Conservation (phyloP, 92 coral and sea anemone genomes). For the Pocillopora grandis region DNA sequence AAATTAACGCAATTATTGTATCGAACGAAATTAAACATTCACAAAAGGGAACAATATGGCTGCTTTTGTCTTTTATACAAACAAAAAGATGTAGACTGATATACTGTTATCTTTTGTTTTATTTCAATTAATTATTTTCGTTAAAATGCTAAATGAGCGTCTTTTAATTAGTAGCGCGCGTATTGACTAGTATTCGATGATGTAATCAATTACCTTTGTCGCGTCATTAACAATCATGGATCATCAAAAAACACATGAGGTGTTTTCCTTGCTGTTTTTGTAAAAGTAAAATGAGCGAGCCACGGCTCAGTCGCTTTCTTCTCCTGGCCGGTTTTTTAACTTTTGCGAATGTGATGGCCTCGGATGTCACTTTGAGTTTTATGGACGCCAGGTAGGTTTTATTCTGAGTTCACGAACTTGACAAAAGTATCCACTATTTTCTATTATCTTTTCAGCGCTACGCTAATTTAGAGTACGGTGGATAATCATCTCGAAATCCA, state of each 20-base stretch:
- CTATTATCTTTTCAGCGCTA: too few species aligned
- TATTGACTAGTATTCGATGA: background rate
- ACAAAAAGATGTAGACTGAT: too few species aligned
- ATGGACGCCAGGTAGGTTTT: background rate
- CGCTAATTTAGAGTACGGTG: too few species aligned
- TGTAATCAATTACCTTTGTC: background rate
- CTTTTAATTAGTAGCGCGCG: constrained; percentile 3
- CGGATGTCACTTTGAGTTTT: constrained; percentile 1
- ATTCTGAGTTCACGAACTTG: background rate
- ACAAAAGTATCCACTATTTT: too few species aligned
- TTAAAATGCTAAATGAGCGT: too few species aligned
- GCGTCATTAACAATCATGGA: background rate
- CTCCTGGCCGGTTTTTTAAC: background rate
- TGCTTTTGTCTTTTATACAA: too few species aligned
- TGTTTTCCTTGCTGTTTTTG: background rate
- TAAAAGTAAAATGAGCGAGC: constrained; percentile 1
- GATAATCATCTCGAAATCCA: too few species aligned
- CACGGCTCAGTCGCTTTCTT: background rate
- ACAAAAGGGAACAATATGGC: too few species aligned
- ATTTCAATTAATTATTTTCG: too few species aligned
- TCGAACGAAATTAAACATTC: too few species aligned
- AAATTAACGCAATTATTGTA: too few species aligned
- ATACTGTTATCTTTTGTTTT: too few species aligned
- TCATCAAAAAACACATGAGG: background rate
- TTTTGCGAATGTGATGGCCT: background rate